phyloP scores from a whole-genome alignment of 2,113 vertebrate genomes.

The Sylvia atricapilla region DNA sequence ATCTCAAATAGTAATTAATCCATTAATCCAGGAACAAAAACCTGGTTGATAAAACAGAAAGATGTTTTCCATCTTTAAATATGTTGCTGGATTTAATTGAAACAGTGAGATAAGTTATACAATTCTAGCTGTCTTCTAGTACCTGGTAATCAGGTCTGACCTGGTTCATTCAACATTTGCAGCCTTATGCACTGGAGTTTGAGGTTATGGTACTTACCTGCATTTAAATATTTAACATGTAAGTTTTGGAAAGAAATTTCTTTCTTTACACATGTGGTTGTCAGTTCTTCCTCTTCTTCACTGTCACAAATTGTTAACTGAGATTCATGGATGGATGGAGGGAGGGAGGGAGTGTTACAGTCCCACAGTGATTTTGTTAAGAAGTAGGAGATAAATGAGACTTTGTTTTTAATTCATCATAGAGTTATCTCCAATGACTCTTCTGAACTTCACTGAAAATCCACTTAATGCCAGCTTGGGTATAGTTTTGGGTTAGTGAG shows the following conservation, averaged over 20 bases:
- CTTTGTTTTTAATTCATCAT: not conserved
- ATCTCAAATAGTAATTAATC: not conserved
- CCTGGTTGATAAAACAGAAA: not conserved
- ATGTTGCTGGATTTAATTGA: not conserved
- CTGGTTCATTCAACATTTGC: not conserved
- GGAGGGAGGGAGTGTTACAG: not conserved
- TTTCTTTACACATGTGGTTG: not conserved
- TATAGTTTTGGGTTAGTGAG: not conserved
- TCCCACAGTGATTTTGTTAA: not conserved
- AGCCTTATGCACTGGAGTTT: not conserved
- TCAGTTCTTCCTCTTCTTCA: not conserved
- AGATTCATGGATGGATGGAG: not conserved
- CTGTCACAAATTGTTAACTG: not conserved
- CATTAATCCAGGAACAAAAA: not conserved
- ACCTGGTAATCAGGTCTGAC: not conserved
- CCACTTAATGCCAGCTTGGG: not conserved
- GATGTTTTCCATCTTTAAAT: not conserved
- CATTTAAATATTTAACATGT: not conserved
- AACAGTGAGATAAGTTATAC: not conserved
- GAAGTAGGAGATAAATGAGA: not conserved
- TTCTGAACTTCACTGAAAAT: conserved; percentile 17
- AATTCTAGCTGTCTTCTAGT: not conserved
- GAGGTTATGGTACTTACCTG: not conserved
- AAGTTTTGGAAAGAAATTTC: not conserved
- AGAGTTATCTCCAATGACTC: not conserved